A percentile compares a stretch with the other conserved stretches of the same genome.
Conservation (phyloP, 2,888 invertebrate species). For the Ormyrus nitidulus region DNA sequence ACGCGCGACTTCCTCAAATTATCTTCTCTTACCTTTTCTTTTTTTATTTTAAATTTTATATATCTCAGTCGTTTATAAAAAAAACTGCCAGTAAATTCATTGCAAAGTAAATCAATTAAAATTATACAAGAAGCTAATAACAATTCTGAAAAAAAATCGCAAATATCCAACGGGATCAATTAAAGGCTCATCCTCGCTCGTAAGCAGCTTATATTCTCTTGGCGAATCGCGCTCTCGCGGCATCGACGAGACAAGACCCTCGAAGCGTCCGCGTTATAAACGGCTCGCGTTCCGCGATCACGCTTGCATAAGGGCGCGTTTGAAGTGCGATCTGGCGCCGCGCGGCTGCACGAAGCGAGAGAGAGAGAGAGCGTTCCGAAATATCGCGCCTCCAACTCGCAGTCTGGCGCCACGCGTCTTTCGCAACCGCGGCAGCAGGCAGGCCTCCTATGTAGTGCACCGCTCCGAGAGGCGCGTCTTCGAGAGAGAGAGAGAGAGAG, state of each 20-base stretch:
- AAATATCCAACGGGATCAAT: no score
- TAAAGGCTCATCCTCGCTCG: background rate
- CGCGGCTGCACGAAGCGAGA: background rate
- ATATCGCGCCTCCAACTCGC: background rate
- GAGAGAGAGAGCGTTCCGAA: background rate
- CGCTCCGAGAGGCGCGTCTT: background rate
- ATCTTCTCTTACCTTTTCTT: no score
- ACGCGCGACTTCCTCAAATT: no score
- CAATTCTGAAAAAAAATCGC: no score
- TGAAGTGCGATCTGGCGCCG: conserved; percentile 37
- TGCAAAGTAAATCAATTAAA: no score
- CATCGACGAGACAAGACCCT: background rate
- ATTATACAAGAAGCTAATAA: no score
- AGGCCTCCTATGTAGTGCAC: no score
- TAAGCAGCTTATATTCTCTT: background rate
- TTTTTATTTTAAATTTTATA: no score
- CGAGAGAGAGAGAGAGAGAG: background rate
- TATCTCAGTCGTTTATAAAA: no score
- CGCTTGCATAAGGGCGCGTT: conserved; percentile 25
- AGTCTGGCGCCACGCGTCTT: background rate
- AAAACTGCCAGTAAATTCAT: no score
- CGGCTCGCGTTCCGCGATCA: background rate
- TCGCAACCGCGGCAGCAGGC: background rate
- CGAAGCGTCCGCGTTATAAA: background rate
- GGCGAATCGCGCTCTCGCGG: background rate